phyloP scores from a whole-genome alignment of 2,797 vertebrate genomes.

The Syndactyla subalaris region DNA sequence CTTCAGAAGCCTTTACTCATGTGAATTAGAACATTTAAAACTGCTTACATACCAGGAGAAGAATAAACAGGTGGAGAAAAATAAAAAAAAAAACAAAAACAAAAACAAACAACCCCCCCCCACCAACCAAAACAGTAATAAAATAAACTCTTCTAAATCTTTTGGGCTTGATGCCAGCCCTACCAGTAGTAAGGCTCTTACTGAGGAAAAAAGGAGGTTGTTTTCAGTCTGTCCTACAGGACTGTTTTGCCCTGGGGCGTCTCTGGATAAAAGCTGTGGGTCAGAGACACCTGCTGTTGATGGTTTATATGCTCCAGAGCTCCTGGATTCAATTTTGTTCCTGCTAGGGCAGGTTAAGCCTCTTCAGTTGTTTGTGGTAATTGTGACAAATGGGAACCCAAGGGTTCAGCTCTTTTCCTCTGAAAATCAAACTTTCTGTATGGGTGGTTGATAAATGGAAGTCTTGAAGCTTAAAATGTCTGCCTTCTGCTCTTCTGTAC shows the following conservation, averaged over 20 bases:
- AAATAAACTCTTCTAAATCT: background rate
- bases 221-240: background rate
- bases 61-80: background rate
- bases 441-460: slow-evolving; percentile 16
- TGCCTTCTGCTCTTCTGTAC: background rate
- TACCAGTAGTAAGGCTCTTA: background rate
- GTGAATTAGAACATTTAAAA: background rate
- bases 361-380: slow-evolving; percentile 1
- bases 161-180: background rate
- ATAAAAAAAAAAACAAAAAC: background rate
- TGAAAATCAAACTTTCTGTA: background rate
- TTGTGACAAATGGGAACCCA: slow-evolving; percentile 40
- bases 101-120: too few species aligned
- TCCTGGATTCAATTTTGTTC: background rate
- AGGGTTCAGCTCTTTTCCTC: background rate
- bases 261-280: background rate
- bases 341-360: background rate
- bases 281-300: background rate
- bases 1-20: background rate
- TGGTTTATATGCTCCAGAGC: background rate
- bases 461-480: background rate
- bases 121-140: background rate
- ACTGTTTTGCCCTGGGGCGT: background rate
- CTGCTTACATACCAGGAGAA: background rate
- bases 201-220: background rate